Evolutionary conservation across 2,888 invertebrate genomes (phyloP), one percentile per base, ranked within the genome.

Genomic region (Meganola albula): DNA sequence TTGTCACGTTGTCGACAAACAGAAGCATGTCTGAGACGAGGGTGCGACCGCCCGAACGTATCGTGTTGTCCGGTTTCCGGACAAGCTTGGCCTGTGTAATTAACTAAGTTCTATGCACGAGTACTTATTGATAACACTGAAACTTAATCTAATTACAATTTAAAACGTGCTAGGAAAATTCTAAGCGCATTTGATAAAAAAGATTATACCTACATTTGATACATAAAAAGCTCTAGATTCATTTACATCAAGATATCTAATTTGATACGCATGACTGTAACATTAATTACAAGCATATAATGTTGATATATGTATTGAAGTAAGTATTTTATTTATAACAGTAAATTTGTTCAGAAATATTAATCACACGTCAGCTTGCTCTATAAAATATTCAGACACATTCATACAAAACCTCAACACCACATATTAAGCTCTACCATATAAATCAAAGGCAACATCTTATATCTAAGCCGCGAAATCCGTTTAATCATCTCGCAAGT

Each of bases 21-120:
- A 49, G 66, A 66, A 71, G 68, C 65, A 69, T 63, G 71, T 74
- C 69, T 65, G 66, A 78, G 77, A 79, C 72, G 67, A 82, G 83
- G 82, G 82, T 80, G 69, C 63, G 68, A 67, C 59, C 57, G 16
- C 6, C 56, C 51, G 66, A 63, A 71, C 70, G 75, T 77, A 82
- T 82, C 75, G 70, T 67, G 77, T 74, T 76, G 84, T 83, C 85
- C 84, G 84, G 84, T 82, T 83, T 84, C 83, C 84, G 79, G 79
- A 66, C 73, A 66, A 46, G 55, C 66, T 64, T 67, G 55, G 61
- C 58, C 58, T 59, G 59, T 65, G 69, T 83, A 82, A 83, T 84
- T 82, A 82, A 82, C 77, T 74, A 82, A 83, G 78, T 83, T 82
- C 73, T 44, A 50, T 44, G 35, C 37, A 48, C 44, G 52, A 56